Percentiles rank a stretch among this genome's conserved stretches.
These are phyloP conservation scores for Anisognathus igniventris DNA, from an alignment of 2,797 vertebrate genomes.

Conservation along the genomic window DNA sequence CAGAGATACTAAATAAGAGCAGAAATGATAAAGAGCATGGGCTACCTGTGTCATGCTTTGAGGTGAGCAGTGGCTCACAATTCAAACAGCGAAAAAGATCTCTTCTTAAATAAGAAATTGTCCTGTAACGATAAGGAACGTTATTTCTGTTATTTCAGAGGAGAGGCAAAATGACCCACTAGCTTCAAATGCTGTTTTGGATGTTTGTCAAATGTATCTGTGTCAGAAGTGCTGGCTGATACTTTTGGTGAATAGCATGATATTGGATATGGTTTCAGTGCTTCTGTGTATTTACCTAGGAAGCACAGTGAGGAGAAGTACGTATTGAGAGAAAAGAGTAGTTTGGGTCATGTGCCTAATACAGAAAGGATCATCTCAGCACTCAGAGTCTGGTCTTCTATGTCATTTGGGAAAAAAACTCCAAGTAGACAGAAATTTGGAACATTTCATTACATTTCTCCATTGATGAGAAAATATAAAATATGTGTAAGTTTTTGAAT, in stretches of 20 bases:
- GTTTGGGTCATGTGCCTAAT: not conserved
- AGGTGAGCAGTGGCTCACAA: not conserved
- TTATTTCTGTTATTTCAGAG: not conserved
- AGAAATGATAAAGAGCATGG: constrained; percentile 18
- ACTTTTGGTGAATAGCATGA: not conserved
- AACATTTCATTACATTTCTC: not conserved
- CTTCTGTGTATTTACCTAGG: not conserved
- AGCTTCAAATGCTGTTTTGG: not conserved
- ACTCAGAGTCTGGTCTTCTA: not conserved
- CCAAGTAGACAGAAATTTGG: not conserved
- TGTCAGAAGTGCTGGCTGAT: not conserved
- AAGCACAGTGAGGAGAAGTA: not conserved
- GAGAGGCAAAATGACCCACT: not conserved
- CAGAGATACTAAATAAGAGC: constrained; percentile 13
- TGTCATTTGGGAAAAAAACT: not conserved
- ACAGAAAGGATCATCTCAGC: not conserved
- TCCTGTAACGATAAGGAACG: not conserved
- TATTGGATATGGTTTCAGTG: not conserved
- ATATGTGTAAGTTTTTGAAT: not conserved
- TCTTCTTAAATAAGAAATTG: not conserved
- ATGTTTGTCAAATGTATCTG: not conserved
- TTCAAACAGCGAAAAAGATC: not conserved
- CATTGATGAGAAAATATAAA: not conserved
- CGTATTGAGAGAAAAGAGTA: not conserved
- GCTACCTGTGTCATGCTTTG: constrained; percentile 30